Percentiles rank a stretch among this genome's conserved stretches.
These are phyloP conservation scores for Blastobasis adustella DNA, from an alignment of 2,888 invertebrate genomes.

Conservation along the genomic window DNA sequence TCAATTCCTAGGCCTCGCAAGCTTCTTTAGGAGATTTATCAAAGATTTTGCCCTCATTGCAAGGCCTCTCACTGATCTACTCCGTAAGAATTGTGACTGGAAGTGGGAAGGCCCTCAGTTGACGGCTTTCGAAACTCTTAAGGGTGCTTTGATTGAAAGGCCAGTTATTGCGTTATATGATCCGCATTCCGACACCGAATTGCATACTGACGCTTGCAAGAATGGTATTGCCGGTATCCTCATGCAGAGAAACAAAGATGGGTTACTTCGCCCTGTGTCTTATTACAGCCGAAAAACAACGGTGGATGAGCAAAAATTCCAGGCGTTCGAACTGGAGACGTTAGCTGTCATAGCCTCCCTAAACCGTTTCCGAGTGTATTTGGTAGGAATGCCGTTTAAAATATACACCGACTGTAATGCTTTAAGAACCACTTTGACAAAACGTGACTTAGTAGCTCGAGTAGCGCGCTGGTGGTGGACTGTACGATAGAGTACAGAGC, in stretches of 20 bases:
- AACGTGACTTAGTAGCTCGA: no score
- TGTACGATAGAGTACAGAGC: no score
- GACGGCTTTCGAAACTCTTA: no score
- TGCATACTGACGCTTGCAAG: no score
- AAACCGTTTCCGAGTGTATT: constrained; percentile 14
- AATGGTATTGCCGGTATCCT: constrained; percentile 27
- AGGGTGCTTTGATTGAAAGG: no score
- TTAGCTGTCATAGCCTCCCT: constrained; percentile 12
- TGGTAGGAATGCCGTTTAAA: constrained; percentile 14
- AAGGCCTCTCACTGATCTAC: constrained; percentile 20
- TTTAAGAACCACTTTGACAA: no score
- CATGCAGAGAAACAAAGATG: constrained; percentile 14
- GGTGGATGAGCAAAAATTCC: constrained; percentile 13
- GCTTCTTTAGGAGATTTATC: constrained; percentile 24
- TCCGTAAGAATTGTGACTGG: no score
- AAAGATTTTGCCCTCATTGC: constrained; percentile 18
- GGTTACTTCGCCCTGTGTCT: constrained; percentile 4
- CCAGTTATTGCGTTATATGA: no score
- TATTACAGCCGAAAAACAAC: constrained; percentile 12
- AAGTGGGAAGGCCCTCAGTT: no score
- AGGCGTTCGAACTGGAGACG: constrained; percentile 17
- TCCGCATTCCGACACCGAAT: no score
- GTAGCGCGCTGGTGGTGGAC: no score
- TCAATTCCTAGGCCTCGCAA: constrained; percentile 21
- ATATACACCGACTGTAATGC: no score